Base-by-base conservation (phyloP, 2,888 invertebrate species). In the Operophtera brumata region DNA sequence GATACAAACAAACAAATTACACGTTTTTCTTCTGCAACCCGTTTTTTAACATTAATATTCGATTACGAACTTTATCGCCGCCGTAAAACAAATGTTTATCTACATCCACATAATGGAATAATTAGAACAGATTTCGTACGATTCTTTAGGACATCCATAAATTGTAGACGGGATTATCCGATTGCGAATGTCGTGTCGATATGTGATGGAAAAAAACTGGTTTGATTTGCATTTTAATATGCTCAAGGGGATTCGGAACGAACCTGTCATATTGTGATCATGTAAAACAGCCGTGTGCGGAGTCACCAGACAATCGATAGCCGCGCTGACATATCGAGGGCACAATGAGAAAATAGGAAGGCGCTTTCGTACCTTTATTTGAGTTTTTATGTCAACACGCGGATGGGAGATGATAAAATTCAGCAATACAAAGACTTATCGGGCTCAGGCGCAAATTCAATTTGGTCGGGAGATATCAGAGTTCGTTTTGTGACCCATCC, bases 221-320 rank as follows among this genome's bases (percentile, higher is more conserved):
- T 77, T 80, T 74, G 75, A 88, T 89, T 89, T 88, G 86, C 87
- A 89, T 89, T 86, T 90, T 88, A 89, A 90, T 87, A 86, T 83
- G 82, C 82, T 77, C 81, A 71, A 70, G 82, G 82, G 83, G 74
- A 77, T 76, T 70, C 67, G 68, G 71, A 76, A 75, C 71, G 78
- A 72, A 72, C 67, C 80, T 83, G 84, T 85, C 86, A 84, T 82
- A 80, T 78, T 81, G 79, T 70, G 66, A 70, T 70, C 67, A 67
- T 70, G 65, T 62, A 47, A 49, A 51, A 39, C 63, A 62, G 64
- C 68, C 67, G 62, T 61, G 60, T 57, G 47, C 43, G 59, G 46
- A 39, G 42, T 47, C 45, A 44, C 41, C 41, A 67, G 67, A 68
- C 65, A 70, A 75, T 70, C 69, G 64, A 60, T 64, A 51, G 32